Base-by-base conservation (phyloP, 2,888 invertebrate genomes). In the Lepidochitona cinerea region DNA sequence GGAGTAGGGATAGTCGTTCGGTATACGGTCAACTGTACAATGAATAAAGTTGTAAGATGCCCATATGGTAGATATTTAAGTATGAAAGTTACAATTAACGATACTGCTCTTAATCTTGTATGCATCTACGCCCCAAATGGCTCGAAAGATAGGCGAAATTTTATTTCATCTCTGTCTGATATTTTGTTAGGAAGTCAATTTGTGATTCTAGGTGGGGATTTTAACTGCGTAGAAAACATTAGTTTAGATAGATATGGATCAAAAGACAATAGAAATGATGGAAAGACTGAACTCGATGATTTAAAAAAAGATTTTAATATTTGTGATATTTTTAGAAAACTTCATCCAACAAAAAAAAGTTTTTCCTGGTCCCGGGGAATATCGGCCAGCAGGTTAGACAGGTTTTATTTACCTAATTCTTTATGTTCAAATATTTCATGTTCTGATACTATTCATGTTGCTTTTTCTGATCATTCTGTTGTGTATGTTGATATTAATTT, bases 151-250 rank as follows among this genome's bases (percentile, higher is more conserved):
- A 59, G 59, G 29, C 23, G 29, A 59, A 26, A 23, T 4, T 59
- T 59, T 59, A 59, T 59, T 29, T 29, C 23, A 14, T 14, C 23
- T 23, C 29, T 59, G 14, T 23, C 23, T 59, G 29, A 4, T 59
- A 14, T 59, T 14, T 29, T 59, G 23, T 14, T 14, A 14, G 7
- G 5, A 7, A 65, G 70, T 35, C 23, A 69, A n/a, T 32, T 69
- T 32, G 9, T 77, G 0, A 64, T 73, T 29, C 12, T 77, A 29
- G 36, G 26, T 69, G 76, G 76, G n/a, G 76, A 76, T 66, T 76
- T 72, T 70, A 76, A 76, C 67, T 76, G 53, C 67, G 70, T 76
- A 41, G 65, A 65, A 26, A 71, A 74, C 54, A 66, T 71, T 23
- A 14, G 36, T 0, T 54, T 74, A 1, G 72, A 76, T 35, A 74